Percentiles rank a stretch among this genome's conserved stretches.
Conservation (phyloP, 2,113 vertebrate genomes). For the Tenebrosternarchus preto region DNA sequence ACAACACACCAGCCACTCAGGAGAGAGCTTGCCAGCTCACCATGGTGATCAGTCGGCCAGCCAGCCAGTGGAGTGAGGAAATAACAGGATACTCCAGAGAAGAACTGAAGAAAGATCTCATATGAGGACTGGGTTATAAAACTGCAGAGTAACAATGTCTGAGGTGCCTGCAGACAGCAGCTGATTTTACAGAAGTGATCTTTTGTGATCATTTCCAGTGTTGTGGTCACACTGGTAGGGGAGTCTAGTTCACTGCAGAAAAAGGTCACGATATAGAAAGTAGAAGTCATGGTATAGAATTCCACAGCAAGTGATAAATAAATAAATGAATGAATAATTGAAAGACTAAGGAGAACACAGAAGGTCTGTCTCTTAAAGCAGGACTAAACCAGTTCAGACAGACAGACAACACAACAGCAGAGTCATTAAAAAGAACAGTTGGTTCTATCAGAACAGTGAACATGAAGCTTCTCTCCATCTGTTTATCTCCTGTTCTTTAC, state of each 20-base stretch:
- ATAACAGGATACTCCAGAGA: background rate
- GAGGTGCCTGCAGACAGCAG: background rate
- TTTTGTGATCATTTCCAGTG: conserved; percentile 7
- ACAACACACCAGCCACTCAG: conserved; percentile 22
- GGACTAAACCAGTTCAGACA: background rate
- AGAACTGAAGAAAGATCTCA: background rate
- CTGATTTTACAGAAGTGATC: background rate
- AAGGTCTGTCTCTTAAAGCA: background rate
- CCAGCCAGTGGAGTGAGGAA: conserved; percentile 16
- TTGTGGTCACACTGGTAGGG: background rate
- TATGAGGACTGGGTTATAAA: background rate
- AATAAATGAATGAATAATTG: no score
- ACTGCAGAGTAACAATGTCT: background rate
- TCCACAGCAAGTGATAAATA: no score
- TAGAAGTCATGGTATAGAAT: no score
- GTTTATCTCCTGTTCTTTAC: no score
- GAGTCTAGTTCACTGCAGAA: background rate
- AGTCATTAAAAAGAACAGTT: background rate
- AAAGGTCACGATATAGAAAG: background rate
- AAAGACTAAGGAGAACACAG: no score
- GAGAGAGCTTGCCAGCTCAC: no score
- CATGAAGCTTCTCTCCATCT: no score
- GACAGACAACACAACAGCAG: background rate
- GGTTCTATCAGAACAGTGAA: background rate
- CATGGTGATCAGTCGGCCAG: conserved; percentile 5